Evolutionary conservation across 2,797 vertebrate species (phyloP), one percentile per base, ranked within the genome.

Genomic region (Argentina silus): DNA sequence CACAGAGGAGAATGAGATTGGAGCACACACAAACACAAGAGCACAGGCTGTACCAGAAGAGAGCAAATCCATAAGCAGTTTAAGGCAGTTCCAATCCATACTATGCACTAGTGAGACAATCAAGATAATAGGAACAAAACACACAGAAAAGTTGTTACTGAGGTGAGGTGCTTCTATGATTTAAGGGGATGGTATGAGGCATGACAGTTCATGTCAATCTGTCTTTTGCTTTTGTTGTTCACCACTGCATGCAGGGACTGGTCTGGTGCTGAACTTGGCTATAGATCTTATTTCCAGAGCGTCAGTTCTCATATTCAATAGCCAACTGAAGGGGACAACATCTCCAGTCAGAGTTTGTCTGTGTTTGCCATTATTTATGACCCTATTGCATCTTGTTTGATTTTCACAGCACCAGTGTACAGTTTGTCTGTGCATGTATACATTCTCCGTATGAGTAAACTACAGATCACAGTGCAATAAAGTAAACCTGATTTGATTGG

Each of bases 1-100:
- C 43, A 15, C 9, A 7, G 21, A 67, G 45, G 21, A 67, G 45
- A 60, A 59, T 43, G 60, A 78, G 64, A 73, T 74, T 6, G 19
- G 19, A 7, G 9, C 51, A 55, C 17, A 36, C 51, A 6, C 14
- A 51, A 51, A 11, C n/a, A 17, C 15, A 7, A 36, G 4, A 1
- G 4, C 27, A 53, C 6, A 12, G 15, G 15, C 6, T 14, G 15
- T 14, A 6, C 51, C 51, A 7, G 15, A 6, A 53, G 14, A 14
- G 51, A 53, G 51, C 51, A 53, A 7, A 53, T 53, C 51, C 15
- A n/a, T n/a, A 53, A 53, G 51, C 5, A n/a, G 51, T 14, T 6
- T 15, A 53, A 53, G 15, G 5, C 51, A 14, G 17, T 53, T 53
- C 51, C 15, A 14, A 53, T 7, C 51, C 1, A n/a, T 7, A 53